These are phyloP conservation scores for Mus spretus DNA, from an alignment of 2,797 vertebrate species.

Conservation along the genomic window DNA sequence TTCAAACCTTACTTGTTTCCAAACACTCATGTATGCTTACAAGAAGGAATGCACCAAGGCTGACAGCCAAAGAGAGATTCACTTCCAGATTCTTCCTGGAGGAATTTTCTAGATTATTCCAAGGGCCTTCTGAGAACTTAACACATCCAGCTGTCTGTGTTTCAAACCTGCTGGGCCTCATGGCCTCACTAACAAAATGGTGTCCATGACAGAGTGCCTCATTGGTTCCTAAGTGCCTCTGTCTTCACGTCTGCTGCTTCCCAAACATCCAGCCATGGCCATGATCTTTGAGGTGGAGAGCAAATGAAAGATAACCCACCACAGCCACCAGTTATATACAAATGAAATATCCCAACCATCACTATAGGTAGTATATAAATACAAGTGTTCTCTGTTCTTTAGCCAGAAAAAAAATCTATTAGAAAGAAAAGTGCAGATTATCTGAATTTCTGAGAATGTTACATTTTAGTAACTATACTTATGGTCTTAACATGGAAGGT, in stretches of 20 bases:
- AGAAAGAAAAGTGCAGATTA: background rate
- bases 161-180: background rate
- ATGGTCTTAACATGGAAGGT: background rate
- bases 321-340: background rate
- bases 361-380: background rate
- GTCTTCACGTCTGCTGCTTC: conserved; percentile 31
- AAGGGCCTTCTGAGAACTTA: background rate
- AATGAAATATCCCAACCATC: conserved; percentile 8
- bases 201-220: conserved; percentile 34
- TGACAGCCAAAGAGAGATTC: conserved; percentile 34
- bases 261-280: background rate
- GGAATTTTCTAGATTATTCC: background rate
- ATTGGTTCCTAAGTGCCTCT: background rate
- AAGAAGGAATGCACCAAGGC: conserved; percentile 32
- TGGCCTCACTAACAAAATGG: background rate
- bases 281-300: background rate
- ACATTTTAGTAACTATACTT: conserved; percentile 17
- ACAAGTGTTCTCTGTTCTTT: conserved; percentile 18
- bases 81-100: background rate
- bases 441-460: conserved; percentile 41
- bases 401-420: background rate
- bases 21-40: conserved; percentile 8
- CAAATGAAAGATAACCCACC: conserved; percentile 37
- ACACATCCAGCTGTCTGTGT: background rate
- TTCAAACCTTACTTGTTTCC: conserved; percentile 52